Evolutionary conservation across 1,140 invertebrate genomes (phyloP), one percentile per base, ranked within the genome.

Genomic region (Dreissena polymorpha): DNA sequence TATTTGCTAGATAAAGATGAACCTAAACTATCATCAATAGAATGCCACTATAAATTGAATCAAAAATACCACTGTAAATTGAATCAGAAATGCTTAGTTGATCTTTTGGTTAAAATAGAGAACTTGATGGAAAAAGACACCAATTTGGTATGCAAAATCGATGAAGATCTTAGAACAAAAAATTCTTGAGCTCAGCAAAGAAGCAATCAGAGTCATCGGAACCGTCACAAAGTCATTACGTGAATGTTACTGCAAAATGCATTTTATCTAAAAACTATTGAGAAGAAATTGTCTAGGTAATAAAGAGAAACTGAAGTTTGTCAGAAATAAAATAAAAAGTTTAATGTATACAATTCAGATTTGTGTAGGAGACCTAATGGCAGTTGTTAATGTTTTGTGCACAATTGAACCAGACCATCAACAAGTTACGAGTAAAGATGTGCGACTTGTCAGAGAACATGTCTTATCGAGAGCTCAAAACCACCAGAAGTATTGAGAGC

Each of bases 1-100:
- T 73, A 23, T 23, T 23, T 74, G 12, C 25, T 74, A 13, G 53
- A 29, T 55, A 10, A 74, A 29, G 72, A 74, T 7, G 51, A 57
- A 60, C 72, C 51, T 57, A 74, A 74, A 16, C 25, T 74, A 13
- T 10, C 55, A 13, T 10, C 49, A 13, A 57, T 74, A 12, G 12
- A 74, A 27, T 8, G 6, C 2, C 3, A 49, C 16, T 51, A 49
- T 51, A 21, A 51, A 51, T 8, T n/a, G n/a, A n/a, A n/a, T n/a
- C n/a, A n/a, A n/a, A n/a, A n/a, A n/a, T n/a, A n/a, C n/a, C n/a
- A n/a, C n/a, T n/a, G n/a, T n/a, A n/a, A n/a, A n/a, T n/a, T n/a
- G n/a, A n/a, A 49, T 10, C 29, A 51, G 50, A 23, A 18, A 16
- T 3, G 10, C 12, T 10, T 7, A 3, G 50, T 71, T 12, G 16